These are phyloP conservation scores for Oryzias dopingdopingensis DNA, from an alignment of 2,797 vertebrate species.

Conservation along the genomic window DNA sequence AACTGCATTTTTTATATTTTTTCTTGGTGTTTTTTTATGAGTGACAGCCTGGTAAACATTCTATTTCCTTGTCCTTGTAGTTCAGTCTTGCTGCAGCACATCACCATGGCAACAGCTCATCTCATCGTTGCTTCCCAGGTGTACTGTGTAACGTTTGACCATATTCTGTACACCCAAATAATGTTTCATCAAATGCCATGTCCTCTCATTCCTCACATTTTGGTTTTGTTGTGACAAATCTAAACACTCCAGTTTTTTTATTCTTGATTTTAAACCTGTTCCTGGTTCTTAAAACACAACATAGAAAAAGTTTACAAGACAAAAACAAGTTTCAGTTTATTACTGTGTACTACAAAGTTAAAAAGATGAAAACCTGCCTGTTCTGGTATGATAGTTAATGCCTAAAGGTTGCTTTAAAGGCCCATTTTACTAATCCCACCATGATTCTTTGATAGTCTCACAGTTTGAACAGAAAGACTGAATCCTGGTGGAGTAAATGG, in stretches of 20 bases:
- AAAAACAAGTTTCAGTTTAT: constrained; percentile 28
- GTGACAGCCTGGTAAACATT: constrained; percentile 30
- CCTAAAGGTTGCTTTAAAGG: constrained; percentile 62
- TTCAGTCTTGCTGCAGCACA: constrained; percentile 54
- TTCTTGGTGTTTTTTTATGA: constrained; percentile 20
- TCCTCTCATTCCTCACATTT: constrained; percentile 8
- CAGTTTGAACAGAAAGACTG: constrained; percentile 47
- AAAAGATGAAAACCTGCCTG: constrained; percentile 54
- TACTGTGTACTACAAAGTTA: constrained; percentile 32
- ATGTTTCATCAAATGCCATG: constrained; percentile 18
- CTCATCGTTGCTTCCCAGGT: constrained; percentile 65
- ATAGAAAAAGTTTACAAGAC: constrained; percentile 30
- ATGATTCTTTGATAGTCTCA: constrained; percentile 49
- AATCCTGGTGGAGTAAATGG: constrained; percentile 64
- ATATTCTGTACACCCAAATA: constrained; percentile 32
- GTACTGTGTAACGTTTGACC: constrained; percentile 51
- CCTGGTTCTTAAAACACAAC: constrained; percentile 27
- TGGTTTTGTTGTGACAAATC: constrained; percentile 6
- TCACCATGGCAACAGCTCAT: constrained; percentile 69
- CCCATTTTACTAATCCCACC: constrained; percentile 57
- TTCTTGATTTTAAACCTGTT: constrained; percentile 14
- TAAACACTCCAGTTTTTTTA: neutral
- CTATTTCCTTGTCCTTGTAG: constrained; percentile 46
- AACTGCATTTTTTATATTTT: constrained; percentile 2
- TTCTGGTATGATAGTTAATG: constrained; percentile 67